Percentiles rank a stretch among this genome's conserved stretches.
These are phyloP conservation scores for Oscheius sp. DNA, from an alignment of 2,888 invertebrate genomes.

Conservation along the genomic window DNA sequence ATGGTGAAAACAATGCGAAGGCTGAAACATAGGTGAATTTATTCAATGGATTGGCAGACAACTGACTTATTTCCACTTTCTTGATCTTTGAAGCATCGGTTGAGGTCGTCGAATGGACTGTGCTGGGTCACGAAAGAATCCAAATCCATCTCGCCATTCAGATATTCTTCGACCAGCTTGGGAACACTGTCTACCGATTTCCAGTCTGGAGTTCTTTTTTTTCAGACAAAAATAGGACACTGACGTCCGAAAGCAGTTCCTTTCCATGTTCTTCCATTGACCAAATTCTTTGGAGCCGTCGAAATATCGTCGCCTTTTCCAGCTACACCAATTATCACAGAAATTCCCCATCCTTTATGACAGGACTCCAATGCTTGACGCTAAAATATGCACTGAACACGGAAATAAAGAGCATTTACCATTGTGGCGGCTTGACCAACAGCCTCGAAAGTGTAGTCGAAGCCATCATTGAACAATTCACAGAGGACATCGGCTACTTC, in stretches of 20 bases:
- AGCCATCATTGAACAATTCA: slow-evolving; percentile 91
- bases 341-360: slow-evolving; percentile 97
- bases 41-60: background rate
- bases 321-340: slow-evolving; percentile 95
- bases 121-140: slow-evolving; percentile 81
- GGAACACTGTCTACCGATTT: slow-evolving; percentile 94
- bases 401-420: slow-evolving; percentile 61
- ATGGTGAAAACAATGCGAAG: too few species aligned
- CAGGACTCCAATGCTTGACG: slow-evolving; percentile 85
- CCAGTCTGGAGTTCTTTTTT: slow-evolving; percentile 49
- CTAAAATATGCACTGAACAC: slow-evolving; percentile 42
- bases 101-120: slow-evolving; percentile 83
- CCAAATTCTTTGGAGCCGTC: slow-evolving; percentile 86
- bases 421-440: slow-evolving; percentile 85
- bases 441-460: slow-evolving; percentile 98
- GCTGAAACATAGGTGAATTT: too few species aligned
- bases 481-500: slow-evolving; percentile 80
- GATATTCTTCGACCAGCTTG: slow-evolving; percentile 79
- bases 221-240: background rate
- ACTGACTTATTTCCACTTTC: slow-evolving; percentile 76
- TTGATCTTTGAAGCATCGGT: slow-evolving; percentile 91
- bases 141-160: slow-evolving; percentile 84
- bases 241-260: slow-evolving; percentile 77
- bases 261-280: slow-evolving; percentile 95
- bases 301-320: slow-evolving; percentile 94